phyloP scores from a whole-genome alignment of 2,797 vertebrate genomes.

The Pteronotus mesoamericanus region DNA sequence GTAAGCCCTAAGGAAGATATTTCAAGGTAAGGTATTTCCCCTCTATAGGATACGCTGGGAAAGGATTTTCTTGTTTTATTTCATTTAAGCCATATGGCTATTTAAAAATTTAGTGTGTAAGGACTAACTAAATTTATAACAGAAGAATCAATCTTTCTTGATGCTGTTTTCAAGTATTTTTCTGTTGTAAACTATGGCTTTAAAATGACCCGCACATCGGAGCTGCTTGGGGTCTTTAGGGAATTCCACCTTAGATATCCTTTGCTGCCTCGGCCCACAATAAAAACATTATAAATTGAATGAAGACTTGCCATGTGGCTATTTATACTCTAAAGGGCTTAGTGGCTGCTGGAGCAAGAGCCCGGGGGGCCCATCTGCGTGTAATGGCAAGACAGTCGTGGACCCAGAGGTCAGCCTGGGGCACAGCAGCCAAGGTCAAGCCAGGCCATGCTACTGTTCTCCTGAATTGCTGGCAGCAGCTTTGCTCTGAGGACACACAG shows the following conservation, averaged over 20 bases:
- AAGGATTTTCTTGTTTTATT: not conserved
- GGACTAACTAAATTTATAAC: slow-evolving; percentile 31
- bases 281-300: slow-evolving; percentile 29
- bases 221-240: not conserved
- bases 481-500: not conserved
- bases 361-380: not conserved
- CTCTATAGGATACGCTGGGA: not conserved
- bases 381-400: not conserved
- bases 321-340: not conserved
- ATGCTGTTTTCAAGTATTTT: slow-evolving; percentile 48
- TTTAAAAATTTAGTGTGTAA: slow-evolving; percentile 13
- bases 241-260: slow-evolving; percentile 13
- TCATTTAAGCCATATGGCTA: not conserved
- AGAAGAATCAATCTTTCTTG: slow-evolving; percentile 8
- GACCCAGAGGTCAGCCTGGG: not conserved
- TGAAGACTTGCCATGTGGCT: slow-evolving; percentile 11
- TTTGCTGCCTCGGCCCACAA: not conserved
- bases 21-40: not conserved
- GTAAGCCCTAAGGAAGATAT: slow-evolving; percentile 41
- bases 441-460: not conserved
- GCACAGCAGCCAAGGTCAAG: not conserved
- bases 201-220: not conserved
- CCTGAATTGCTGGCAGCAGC: not conserved
- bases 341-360: not conserved
- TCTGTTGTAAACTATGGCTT: not conserved